phyloP scores from a whole-genome alignment of 1,140 invertebrate species.

The Heliconius congener region DNA sequence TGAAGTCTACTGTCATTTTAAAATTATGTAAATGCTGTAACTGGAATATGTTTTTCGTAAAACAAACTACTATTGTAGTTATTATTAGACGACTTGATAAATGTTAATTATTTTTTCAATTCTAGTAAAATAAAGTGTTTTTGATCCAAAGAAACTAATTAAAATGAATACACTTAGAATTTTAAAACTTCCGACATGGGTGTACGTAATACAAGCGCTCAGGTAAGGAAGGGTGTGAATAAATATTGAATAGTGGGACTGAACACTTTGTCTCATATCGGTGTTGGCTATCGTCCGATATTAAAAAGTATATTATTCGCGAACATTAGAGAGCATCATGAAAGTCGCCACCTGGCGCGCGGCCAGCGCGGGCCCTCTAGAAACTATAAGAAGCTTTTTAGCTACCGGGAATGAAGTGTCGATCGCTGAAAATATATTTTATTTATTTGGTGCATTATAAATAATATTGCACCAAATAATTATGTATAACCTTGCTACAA shows the following conservation, averaged over 20 bases:
- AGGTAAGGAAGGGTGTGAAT: neutral
- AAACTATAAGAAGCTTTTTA: neutral
- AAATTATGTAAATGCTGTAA: neutral
- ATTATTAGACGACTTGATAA: neutral
- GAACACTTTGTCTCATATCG: conserved; percentile 2
- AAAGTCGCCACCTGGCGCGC: conserved; percentile 18
- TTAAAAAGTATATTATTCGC: neutral
- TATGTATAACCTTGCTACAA: neutral
- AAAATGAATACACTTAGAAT: neutral
- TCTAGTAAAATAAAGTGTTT: neutral
- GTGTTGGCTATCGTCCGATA: neutral
- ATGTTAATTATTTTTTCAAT: neutral
- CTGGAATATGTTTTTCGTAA: neutral
- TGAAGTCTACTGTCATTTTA: neutral
- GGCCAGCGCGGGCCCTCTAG: conserved; percentile 8
- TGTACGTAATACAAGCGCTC: neutral
- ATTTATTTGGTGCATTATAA: neutral
- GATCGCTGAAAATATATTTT: neutral
- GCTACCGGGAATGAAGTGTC: neutral
- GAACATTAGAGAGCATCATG: conserved; percentile 8
- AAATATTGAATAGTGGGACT: neutral
- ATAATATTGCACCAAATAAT: no score
- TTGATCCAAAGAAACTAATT: neutral
- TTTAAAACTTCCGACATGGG: no score
- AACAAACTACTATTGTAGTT: neutral